Evolutionary conservation across 2,888 invertebrate species (phyloP), one percentile per base, ranked within the genome.

Genomic region (Drosophila mimetica): DNA sequence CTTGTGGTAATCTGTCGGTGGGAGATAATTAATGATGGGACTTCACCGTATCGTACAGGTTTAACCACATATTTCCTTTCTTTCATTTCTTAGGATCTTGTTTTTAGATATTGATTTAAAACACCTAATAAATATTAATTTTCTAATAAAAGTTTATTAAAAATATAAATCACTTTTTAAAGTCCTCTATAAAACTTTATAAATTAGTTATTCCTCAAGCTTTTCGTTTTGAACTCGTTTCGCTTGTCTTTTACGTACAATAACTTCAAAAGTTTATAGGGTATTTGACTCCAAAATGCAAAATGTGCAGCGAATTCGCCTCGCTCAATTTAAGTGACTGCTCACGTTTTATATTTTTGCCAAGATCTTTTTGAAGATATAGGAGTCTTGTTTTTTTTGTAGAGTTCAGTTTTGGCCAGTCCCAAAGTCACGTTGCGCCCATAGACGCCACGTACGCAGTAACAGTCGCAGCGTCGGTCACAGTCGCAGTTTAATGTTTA

Each of bases 261-360:
- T 55, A 48, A 44, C 20, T 57, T 50, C 28, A 25, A 32, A 47
- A 39, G 30, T 41, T 50, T 52, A 37, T 22, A n/a, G 59, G 18
- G 25, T 46, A 37, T 39, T 50, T 46, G 32, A 36, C 32, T 58
- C 18, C 20, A 32, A 57, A 69, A 70, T 41, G 30, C 52, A 57
- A 75, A 66, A 72, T 55, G 54, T 51, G 64, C 60, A 65, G 13
- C 52, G 18, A 41, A 61, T 63, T 66, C 34, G 58, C 32, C 28
- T 16, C 28, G 60, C 66, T 71, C 69, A 73, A 79, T 76, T 81
- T 70, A 58, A 78, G 71, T 80, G 75, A 50, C 77, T 71, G 77
- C 74, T 82, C 87, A 82, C 82, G 82, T 81, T 76, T 67, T 42
- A 60, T 34, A 74, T 74, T 64, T 71, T 44, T 53, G 61, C 42